These are phyloP conservation scores for Teinopalpus imperialis DNA, from an alignment of 2,888 invertebrate species.

Conservation along the genomic window DNA sequence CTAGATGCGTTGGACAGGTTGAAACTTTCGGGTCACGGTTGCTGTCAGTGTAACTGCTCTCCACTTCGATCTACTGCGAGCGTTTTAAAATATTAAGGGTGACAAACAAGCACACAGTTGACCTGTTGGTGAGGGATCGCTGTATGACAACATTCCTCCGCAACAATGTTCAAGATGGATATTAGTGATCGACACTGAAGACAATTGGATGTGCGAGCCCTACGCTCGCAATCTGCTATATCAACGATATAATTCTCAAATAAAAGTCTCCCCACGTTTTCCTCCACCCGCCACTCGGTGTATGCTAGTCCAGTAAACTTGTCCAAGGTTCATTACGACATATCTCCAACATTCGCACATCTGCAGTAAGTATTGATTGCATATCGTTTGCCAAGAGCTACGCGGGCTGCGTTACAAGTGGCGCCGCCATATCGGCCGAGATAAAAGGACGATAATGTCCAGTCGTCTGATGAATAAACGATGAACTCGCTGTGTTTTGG, in stretches of 20 bases:
- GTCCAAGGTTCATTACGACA: constrained; percentile 8
- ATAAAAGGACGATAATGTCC: constrained; percentile 17
- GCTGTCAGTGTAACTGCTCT: no score
- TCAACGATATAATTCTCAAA: neutral
- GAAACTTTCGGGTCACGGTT: no score
- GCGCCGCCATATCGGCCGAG: constrained; percentile 13
- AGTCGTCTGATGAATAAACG: constrained; percentile 7
- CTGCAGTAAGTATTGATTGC: constrained; percentile 11
- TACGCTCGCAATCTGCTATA: no score
- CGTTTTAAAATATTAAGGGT: no score
- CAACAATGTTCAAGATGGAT: no score
- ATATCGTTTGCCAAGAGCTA: constrained; percentile 7
- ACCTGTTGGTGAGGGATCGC: no score
- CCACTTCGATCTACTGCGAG: no score
- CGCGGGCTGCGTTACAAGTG: neutral
- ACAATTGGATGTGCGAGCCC: no score
- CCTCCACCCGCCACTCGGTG: constrained; percentile 7
- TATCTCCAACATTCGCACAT: constrained; percentile 2
- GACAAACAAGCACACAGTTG: no score
- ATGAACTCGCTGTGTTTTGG: constrained; percentile 13
- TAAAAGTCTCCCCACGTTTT: neutral
- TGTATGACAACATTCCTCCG: no score
- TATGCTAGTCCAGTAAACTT: constrained; percentile 1
- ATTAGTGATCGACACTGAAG: no score
- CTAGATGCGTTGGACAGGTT: no score